Evolutionary conservation across 2,113 vertebrate species (phyloP), one percentile per base, ranked within the genome.

Genomic region (Equus quagga): DNA sequence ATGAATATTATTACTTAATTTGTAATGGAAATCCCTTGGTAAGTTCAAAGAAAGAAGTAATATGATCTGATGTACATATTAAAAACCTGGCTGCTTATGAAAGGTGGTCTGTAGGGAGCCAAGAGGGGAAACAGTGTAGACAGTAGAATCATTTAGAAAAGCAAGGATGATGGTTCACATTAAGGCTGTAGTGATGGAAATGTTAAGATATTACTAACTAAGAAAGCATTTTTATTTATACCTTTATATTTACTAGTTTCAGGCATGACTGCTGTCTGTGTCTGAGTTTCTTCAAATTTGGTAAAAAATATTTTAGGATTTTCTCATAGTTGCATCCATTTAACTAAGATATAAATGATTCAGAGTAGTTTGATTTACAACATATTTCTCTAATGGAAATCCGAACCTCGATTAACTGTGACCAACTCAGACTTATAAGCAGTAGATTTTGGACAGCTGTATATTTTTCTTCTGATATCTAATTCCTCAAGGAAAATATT

Each of bases 161-260:
- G 70, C 7, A 73, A 62, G 31, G 1, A 73, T 75, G 31, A 36
- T 73, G 19, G 84, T 33, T 93, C 36, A 79, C 6, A 65, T 17
- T 60, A 86, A 67, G 4, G 0, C 36, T 79, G 7, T 5, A 46
- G 26, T 73, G 14, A 26, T 86, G 21, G 12, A 86, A 89, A 82
- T 72, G 5, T 21, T 51, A 90, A 89, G 18, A 46, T 60, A 72
- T 41, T 64, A 80, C 31, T 90, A 84, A 95, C 81, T 81, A 58
- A 94, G 41, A 95, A 76, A 46, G 4, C 1, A 86, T 73, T 78
- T 91, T 84, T 69, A 94, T 49, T 89, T 94, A 62, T 78, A 60
- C 8, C 8, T 36, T 94, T 73, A 8, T 62, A 41, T 44, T 88
- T 91, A 70, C 26, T 24, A 56, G 11, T 82, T 83, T 83, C 18